Percentiles rank a stretch among this genome's conserved stretches.
Conservation (phyloP, 2,113 vertebrate genomes). For the Xiphophorus hellerii region DNA sequence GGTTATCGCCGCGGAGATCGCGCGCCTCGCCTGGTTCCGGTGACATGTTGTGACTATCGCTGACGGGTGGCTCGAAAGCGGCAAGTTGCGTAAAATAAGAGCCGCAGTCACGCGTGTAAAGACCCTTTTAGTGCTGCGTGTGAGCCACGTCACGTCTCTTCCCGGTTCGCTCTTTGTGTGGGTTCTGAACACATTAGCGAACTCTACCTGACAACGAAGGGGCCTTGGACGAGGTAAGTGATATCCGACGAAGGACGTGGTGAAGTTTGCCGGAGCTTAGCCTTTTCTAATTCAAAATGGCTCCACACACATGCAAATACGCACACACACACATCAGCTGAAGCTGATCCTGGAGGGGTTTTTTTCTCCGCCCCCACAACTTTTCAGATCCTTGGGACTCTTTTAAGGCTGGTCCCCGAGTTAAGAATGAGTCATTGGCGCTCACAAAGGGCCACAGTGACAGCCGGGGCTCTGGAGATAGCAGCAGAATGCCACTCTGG, state of each 20-base stretch:
- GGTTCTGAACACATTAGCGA: conserved; percentile 45
- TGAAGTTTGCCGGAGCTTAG: conserved; percentile 5
- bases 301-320: conserved; percentile 30
- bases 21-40: conserved; percentile 43
- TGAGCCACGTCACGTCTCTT: conserved; percentile 68
- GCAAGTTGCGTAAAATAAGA: conserved; percentile 59
- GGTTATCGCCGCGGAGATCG: conserved; percentile 65
- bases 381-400: conserved; percentile 63
- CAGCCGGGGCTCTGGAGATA: conserved; percentile 57
- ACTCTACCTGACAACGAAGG: conserved; percentile 56
- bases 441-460: conserved; percentile 72
- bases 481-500: conserved; percentile 55
- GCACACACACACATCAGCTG: conserved; percentile 34
- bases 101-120: conserved; percentile 63
- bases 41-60: conserved; percentile 76
- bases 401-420: conserved; percentile 30
- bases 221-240: conserved; percentile 39
- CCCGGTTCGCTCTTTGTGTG: conserved; percentile 49
- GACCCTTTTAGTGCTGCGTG: conserved; percentile 51
- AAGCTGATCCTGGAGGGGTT: conserved; percentile 39
- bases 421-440: conserved; percentile 68
- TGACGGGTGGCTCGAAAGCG: conserved; percentile 62
- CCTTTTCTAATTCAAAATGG: conserved; percentile 26
- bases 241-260: conserved; percentile 53
- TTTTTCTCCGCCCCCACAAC: conserved; percentile 29